Base-by-base conservation (phyloP, 2,888 invertebrate genomes). In the Microctonus aethiopoides region DNA sequence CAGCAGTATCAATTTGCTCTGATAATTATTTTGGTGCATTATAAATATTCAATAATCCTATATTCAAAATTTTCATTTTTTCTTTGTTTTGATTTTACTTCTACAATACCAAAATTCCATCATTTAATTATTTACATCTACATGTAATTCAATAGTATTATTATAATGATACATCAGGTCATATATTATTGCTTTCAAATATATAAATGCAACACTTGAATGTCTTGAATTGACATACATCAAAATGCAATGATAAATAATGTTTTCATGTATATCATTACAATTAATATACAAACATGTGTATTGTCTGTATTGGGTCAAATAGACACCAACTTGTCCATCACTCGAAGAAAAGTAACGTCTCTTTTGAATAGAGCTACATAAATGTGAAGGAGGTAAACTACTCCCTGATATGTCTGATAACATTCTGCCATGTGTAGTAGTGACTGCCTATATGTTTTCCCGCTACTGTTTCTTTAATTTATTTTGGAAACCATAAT, bases 331-430 rank as follows among this genome's bases (percentile, higher is more conserved):
- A 75, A 76, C 76, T 78, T 78, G 77, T 79, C 78, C 76, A 75
- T 79, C 78, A 78, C 75, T 78, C 72, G 72, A 71, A 77, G 77
- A 77, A 76, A 78, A 77, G 75, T 74, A 74, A 75, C 76, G 78
- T 77, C 76, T 76, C 66, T 71, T 56, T 34, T 13, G 72, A 74
- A 20, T 72, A 78, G 78, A 68, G 60, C 6, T 73, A 46, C 75
- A 78, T 71, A 64, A 57, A 13, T 36, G 69, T 26, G 57, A 73
- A 69, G 72, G 78, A 74, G 78, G 39, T 39, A 39, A 2, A 10
- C 36, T n/a, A n/a, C n/a, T n/a, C n/a, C n/a, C n/a, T n/a, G n/a
- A n/a, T n/a, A n/a, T n/a, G n/a, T n/a, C n/a, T n/a, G n/a, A n/a
- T n/a, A n/a, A n/a, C n/a, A n/a, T n/a, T n/a, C n/a, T 76, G 54